Percentiles rank a stretch among this genome's conserved stretches.
Evolutionary conservation across 2,113 vertebrate genomes (phyloP).

Genomic region (Azemiops feae): DNA sequence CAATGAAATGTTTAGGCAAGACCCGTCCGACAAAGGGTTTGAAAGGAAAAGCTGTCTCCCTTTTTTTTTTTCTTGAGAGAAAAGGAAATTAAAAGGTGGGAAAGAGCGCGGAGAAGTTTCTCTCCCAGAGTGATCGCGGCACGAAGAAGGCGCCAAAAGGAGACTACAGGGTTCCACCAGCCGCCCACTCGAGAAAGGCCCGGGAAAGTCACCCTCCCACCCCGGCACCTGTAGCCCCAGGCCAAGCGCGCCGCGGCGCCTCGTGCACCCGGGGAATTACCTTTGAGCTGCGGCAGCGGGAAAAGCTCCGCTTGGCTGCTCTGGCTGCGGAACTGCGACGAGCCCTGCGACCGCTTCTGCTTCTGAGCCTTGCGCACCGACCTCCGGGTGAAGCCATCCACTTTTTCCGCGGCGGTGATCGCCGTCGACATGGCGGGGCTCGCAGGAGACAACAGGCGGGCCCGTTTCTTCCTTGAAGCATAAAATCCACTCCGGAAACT

Average conservation of each 20-base stretch:
- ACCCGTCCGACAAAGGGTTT: accelerated
- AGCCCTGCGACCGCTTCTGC: slow-evolving; percentile 91
- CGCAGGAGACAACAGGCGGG: slow-evolving; percentile 10
- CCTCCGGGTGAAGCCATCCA: slow-evolving; percentile 97
- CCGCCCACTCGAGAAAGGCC: background rate
- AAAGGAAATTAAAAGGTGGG: background rate
- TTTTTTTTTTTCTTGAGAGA: background rate
- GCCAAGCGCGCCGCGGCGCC: background rate
- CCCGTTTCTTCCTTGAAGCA: slow-evolving; percentile 54
- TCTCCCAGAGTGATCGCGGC: background rate
- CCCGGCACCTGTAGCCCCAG: slow-evolving; percentile 47
- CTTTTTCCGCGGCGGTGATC: slow-evolving; percentile 95
- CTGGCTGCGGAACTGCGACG: slow-evolving; percentile 91
- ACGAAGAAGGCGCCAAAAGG: background rate
- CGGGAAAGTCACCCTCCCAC: background rate
- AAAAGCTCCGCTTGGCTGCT: slow-evolving; percentile 84
- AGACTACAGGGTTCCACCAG: background rate
- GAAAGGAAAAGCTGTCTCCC: background rate
- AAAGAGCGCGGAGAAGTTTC: background rate
- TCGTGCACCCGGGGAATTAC: slow-evolving; percentile 55
- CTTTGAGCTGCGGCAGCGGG: slow-evolving; percentile 91
- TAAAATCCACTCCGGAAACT: slow-evolving; percentile 43
- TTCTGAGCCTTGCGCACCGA: slow-evolving; percentile 94
- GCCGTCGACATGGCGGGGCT: slow-evolving; percentile 70
- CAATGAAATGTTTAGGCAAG: accelerated